Percentiles rank a stretch among this genome's conserved stretches.
phyloP scores from a whole-genome alignment of 2,797 vertebrate genomes.

The Chaunax sp. region DNA sequence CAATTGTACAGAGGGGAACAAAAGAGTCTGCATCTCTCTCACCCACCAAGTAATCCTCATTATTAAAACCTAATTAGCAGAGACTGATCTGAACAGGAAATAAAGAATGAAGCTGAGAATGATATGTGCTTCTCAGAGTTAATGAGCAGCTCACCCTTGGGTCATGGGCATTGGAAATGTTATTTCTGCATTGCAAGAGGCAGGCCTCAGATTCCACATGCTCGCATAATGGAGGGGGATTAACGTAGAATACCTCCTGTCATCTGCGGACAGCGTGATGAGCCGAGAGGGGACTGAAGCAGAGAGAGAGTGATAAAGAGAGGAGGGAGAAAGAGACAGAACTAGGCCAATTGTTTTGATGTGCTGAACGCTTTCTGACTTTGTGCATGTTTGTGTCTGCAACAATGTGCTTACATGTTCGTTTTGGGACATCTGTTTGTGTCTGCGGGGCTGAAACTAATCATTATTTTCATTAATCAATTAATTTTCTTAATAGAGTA shows the following conservation, averaged over 20 bases:
- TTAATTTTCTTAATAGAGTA: background rate
- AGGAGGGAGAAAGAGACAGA: constrained; percentile 73
- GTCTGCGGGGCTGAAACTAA: background rate
- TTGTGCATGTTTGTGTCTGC: constrained; percentile 26
- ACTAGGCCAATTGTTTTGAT: constrained; percentile 79
- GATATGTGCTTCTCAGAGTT: constrained; percentile 63
- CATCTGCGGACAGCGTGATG: constrained; percentile 73
- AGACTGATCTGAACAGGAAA: constrained; percentile 55
- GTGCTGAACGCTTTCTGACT: constrained; percentile 64
- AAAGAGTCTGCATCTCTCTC: constrained; percentile 21
- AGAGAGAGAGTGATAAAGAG: constrained; percentile 65
- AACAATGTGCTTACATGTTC: background rate
- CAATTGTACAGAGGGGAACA: constrained; percentile 7
- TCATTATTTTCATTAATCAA: background rate
- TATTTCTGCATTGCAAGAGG: constrained; percentile 66
- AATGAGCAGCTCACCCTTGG: constrained; percentile 73
- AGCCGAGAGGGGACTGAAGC: constrained; percentile 72
- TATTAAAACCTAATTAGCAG: constrained; percentile 70
- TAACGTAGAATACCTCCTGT: constrained; percentile 79
- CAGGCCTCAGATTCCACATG: constrained; percentile 67
- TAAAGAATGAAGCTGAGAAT: constrained; percentile 55
- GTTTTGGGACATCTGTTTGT: background rate
- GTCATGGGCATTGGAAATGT: constrained; percentile 75
- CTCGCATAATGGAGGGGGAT: constrained; percentile 76
- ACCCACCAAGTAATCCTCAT: constrained; percentile 40